These are phyloP conservation scores for Acanthochromis polyacanthus DNA, from an alignment of 2,113 vertebrate species.

Conservation along the genomic window DNA sequence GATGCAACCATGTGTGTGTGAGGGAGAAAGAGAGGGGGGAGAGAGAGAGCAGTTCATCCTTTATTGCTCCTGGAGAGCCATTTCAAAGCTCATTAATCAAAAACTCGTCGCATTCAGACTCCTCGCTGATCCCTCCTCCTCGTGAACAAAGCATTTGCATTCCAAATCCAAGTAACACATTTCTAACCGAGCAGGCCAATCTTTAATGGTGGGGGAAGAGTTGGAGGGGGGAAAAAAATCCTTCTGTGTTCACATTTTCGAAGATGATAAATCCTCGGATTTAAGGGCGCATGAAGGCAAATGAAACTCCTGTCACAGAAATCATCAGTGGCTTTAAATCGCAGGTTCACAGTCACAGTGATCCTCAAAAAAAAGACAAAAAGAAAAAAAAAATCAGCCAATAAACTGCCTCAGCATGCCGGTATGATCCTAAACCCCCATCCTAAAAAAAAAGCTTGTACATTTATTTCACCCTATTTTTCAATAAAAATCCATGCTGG, in stretches of 20 bases:
- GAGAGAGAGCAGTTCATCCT: constrained; percentile 82
- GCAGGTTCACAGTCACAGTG: constrained; percentile 27
- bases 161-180: constrained; percentile 87
- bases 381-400: constrained; percentile 14
- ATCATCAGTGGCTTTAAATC: constrained; percentile 47
- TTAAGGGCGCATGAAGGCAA: constrained; percentile 59
- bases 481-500: constrained; percentile 20
- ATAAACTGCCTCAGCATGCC: neutral
- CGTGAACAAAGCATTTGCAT: constrained; percentile 89
- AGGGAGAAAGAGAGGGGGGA: constrained; percentile 36
- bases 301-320: constrained; percentile 45
- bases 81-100: constrained; percentile 97
- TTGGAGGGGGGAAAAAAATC: constrained; percentile 18
- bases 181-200: constrained; percentile 83
- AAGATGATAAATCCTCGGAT: constrained; percentile 65
- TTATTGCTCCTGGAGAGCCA: constrained; percentile 89
- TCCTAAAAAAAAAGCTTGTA: neutral
- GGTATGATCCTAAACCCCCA: neutral
- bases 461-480: constrained; percentile 6
- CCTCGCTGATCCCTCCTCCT: constrained; percentile 87
- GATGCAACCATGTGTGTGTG: constrained; percentile 48
- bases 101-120: constrained; percentile 89
- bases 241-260: constrained; percentile 66
- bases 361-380: too few relatives aligned
- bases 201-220: constrained; percentile 69